phyloP scores from a whole-genome alignment of 2,888 invertebrate species.

The Zygothrica quintamaculata region DNA sequence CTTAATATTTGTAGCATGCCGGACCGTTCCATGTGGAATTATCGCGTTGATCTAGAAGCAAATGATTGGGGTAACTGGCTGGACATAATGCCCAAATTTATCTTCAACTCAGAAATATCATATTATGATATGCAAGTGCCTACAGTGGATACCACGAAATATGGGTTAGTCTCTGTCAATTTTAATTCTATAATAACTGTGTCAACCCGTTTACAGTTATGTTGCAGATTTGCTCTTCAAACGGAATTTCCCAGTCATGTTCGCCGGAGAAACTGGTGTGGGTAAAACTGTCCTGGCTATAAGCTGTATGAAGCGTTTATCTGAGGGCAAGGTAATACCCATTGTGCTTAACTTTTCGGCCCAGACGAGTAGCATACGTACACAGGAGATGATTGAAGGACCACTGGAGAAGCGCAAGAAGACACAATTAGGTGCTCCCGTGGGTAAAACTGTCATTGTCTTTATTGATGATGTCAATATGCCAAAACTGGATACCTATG shows the following conservation, averaged over 20 bases:
- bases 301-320: constrained; percentile 88
- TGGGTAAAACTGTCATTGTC: constrained; percentile 92
- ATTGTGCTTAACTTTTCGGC: constrained; percentile 95
- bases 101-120: constrained; percentile 88
- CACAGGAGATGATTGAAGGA: constrained; percentile 92
- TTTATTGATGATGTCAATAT: constrained; percentile 97
- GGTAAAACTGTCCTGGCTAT: constrained; percentile 95
- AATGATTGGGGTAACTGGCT: constrained; percentile 91
- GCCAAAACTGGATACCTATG: constrained; percentile 94
- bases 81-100: constrained; percentile 90
- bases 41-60: constrained; percentile 90
- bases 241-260: constrained; percentile 91
- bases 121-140: constrained; percentile 96
- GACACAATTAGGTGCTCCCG: constrained; percentile 91
- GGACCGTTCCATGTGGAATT: constrained; percentile 89
- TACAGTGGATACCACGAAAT: constrained; percentile 95
- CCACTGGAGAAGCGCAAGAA: constrained; percentile 93
- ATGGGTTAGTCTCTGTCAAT: constrained; percentile 86
- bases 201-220: constrained; percentile 74
- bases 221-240: constrained; percentile 88
- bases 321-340: constrained; percentile 88
- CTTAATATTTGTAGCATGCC: constrained; percentile 87
- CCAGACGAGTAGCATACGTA: constrained; percentile 93
- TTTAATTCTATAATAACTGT: background rate
- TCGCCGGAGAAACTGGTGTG: constrained; percentile 96